Evolutionary conservation across 2,113 vertebrate species (phyloP).

Genomic region (Oreocharis arfaki): DNA sequence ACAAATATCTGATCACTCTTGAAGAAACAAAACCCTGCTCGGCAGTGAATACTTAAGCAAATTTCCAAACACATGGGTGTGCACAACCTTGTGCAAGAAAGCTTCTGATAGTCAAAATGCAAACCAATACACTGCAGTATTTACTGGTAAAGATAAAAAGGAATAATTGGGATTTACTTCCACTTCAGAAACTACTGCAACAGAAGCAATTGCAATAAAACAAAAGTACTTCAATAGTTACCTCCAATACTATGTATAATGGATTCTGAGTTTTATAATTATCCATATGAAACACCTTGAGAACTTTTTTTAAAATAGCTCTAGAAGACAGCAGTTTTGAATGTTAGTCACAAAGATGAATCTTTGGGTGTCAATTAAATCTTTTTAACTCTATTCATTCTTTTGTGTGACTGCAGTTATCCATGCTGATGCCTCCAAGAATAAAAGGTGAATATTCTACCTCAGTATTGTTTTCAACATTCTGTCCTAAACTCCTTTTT

Average conservation of each 20-base stretch:
- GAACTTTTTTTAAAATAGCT: background rate
- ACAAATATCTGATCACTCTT: slow-evolving; percentile 8
- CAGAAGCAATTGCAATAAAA: background rate
- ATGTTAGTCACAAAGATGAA: background rate
- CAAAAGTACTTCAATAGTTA: background rate
- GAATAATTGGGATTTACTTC: background rate
- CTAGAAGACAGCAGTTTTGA: background rate
- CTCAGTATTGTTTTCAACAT: background rate
- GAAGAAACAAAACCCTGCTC: background rate
- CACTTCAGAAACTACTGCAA: background rate
- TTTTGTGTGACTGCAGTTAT: background rate
- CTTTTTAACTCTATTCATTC: background rate
- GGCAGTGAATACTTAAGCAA: background rate
- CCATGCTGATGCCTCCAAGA: background rate
- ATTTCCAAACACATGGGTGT: background rate
- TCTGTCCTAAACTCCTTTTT: background rate
- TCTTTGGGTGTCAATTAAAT: background rate
- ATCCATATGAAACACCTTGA: background rate
- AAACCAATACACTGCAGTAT: background rate
- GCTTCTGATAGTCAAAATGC: background rate
- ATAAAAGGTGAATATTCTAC: background rate
- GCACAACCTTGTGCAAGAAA: background rate
- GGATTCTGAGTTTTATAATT: background rate
- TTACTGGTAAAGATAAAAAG: background rate
- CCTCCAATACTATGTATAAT: background rate